phyloP scores from a whole-genome alignment of 2,113 vertebrate genomes.

The Melierax canorus region DNA sequence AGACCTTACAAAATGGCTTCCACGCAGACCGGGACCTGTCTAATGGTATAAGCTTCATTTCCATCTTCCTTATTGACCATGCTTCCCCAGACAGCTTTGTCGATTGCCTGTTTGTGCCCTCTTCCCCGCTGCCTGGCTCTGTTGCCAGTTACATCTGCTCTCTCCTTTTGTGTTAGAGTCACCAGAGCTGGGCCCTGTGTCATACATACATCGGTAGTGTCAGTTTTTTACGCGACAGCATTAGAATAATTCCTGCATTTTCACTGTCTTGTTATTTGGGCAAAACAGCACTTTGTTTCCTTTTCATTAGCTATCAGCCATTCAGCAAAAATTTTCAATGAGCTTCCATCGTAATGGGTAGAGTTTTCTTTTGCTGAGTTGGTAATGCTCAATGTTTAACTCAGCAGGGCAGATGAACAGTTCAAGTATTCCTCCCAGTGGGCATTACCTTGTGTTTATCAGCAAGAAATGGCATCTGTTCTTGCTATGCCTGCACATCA shows the following conservation, averaged over 20 bases:
- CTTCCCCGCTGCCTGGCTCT: background rate
- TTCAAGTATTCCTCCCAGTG: background rate
- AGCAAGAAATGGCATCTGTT: conserved; percentile 16
- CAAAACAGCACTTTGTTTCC: background rate
- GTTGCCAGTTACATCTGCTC: background rate
- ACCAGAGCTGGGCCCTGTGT: background rate
- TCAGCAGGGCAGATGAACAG: background rate
- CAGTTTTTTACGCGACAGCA: background rate
- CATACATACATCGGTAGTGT: background rate
- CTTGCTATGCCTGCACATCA: background rate
- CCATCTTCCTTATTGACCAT: background rate
- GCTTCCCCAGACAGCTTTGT: background rate
- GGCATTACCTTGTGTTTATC: conserved; percentile 24
- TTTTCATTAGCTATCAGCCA: background rate
- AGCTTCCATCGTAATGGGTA: background rate
- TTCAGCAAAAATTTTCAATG: conserved; percentile 13
- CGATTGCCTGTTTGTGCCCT: background rate
- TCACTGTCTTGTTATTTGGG: background rate
- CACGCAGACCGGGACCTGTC: conserved; percentile 88
- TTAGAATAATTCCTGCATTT: background rate
- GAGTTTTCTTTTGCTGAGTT: background rate
- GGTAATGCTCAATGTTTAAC: background rate
- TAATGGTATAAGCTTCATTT: conserved; percentile 78
- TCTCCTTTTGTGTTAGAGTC: background rate
- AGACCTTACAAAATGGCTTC: conserved; percentile 88